A percentile compares a stretch with the other conserved stretches of the same genome.
Evolutionary conservation across 2,113 vertebrate genomes (phyloP).

Genomic region (Hippocampus guttulatus): DNA sequence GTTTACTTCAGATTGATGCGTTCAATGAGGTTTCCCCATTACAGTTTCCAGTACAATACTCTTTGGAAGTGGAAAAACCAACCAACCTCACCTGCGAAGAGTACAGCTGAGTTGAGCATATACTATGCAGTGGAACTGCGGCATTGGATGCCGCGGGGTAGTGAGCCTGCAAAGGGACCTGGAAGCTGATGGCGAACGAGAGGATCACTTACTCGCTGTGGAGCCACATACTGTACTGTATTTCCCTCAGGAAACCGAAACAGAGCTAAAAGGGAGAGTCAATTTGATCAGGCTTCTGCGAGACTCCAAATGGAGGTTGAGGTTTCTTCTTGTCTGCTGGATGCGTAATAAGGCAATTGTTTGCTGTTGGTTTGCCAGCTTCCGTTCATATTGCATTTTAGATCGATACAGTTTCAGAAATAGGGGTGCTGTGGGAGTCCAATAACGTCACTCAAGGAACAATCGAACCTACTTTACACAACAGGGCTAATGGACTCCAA

Average conservation of each 20-base stretch:
- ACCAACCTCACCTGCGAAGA: background rate
- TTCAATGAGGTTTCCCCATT: background rate
- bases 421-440: background rate
- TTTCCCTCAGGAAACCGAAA: background rate
- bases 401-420: background rate
- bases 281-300: background rate
- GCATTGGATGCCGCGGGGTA: background rate
- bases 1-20: background rate
- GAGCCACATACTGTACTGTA: background rate
- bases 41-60: background rate
- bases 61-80: background rate
- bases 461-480: background rate
- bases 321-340: background rate
- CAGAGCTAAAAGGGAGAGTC: background rate
- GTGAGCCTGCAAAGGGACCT: background rate
- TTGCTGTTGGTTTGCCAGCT: slow-evolving; percentile 3
- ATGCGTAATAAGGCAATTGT: background rate
- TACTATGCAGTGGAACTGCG: slow-evolving; percentile 1
- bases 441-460: background rate
- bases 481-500: background rate
- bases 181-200: background rate
- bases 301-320: background rate
- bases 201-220: background rate
- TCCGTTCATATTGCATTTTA: slow-evolving; percentile 10
- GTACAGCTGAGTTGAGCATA: background rate